Evolutionary conservation across 2,888 invertebrate species (phyloP).

Genomic region (Cheilosia scutellata): DNA sequence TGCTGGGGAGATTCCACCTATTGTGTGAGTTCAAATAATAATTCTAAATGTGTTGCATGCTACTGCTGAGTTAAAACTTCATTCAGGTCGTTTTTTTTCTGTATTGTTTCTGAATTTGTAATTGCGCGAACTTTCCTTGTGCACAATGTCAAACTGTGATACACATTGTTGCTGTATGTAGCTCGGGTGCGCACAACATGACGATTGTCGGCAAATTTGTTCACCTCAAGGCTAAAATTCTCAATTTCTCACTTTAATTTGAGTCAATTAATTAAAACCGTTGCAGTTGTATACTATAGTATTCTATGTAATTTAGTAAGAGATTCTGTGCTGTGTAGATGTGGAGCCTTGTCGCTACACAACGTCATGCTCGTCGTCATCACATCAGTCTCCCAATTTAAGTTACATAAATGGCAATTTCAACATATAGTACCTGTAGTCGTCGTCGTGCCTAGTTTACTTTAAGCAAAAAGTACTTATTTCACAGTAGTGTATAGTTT

Average conservation of each 20-base stretch:
- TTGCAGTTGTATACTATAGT: slow-evolving; percentile 34
- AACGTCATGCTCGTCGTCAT: slow-evolving; percentile 22
- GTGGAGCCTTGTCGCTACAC: slow-evolving; percentile 4
- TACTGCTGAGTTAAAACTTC: slow-evolving; percentile 13
- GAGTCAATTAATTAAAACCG: slow-evolving; percentile 71
- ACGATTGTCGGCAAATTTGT: slow-evolving; percentile 59
- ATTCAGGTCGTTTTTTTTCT: slow-evolving; percentile 31
- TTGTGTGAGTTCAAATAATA: slow-evolving; percentile 37
- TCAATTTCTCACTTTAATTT: slow-evolving; percentile 71
- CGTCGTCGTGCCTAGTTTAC: slow-evolving; percentile 35
- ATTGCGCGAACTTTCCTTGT: slow-evolving; percentile 50
- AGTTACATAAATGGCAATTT: slow-evolving; percentile 70
- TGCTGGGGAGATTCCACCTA: not conserved
- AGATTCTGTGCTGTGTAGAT: slow-evolving; percentile 35
- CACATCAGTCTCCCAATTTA: slow-evolving; percentile 47
- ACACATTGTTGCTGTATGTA: not conserved
- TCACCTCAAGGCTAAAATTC: slow-evolving; percentile 69
- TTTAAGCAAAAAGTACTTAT: slow-evolving; percentile 44
- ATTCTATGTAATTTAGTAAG: slow-evolving; percentile 38
- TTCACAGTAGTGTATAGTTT: slow-evolving; percentile 34
- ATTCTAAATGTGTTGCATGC: slow-evolving; percentile 55
- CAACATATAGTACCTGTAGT: slow-evolving; percentile 34
- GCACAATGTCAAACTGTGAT: slow-evolving; percentile 45
- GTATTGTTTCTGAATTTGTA: slow-evolving; percentile 1
- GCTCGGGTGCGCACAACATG: not conserved